Percentiles rank a stretch among this genome's conserved stretches.
Evolutionary conservation across 2,113 vertebrate genomes (phyloP).

Genomic region (Otis tarda): DNA sequence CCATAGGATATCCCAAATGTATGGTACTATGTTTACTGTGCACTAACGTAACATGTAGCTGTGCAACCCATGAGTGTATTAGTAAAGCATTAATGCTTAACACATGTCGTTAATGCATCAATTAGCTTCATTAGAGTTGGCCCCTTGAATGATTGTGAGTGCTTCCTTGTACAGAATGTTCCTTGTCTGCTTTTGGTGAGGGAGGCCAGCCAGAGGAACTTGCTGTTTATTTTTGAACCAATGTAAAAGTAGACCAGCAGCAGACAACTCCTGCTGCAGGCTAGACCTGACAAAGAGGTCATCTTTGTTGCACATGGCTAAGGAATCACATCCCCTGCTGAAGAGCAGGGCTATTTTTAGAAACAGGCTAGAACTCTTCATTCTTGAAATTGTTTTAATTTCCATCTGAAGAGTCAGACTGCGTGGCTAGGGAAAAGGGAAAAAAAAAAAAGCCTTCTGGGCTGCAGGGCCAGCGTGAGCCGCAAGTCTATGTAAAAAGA

Average conservation of each 20-base stretch:
- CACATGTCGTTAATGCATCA: neutral
- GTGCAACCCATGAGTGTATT: neutral
- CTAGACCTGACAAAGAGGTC: slow-evolving; percentile 74
- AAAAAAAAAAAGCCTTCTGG: neutral
- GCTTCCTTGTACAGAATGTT: slow-evolving; percentile 65
- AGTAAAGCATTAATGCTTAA: neutral
- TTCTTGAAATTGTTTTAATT: slow-evolving; percentile 76
- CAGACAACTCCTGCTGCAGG: slow-evolving; percentile 67
- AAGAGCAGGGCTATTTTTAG: slow-evolving; percentile 71
- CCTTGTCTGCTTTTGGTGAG: slow-evolving; percentile 50
- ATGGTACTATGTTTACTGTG: neutral
- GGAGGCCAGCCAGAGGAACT: slow-evolving; percentile 61
- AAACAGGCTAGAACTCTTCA: slow-evolving; percentile 63
- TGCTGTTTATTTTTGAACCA: slow-evolving; percentile 71
- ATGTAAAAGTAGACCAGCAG: slow-evolving; percentile 61
- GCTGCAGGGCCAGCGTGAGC: slow-evolving; percentile 36
- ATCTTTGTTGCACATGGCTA: slow-evolving; percentile 70
- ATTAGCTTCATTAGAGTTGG: slow-evolving; percentile 26
- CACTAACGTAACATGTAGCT: neutral
- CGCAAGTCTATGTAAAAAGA: slow-evolving; percentile 53
- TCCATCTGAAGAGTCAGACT: slow-evolving; percentile 66
- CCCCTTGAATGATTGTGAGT: slow-evolving; percentile 1
- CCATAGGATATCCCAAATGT: neutral
- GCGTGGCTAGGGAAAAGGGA: neutral
- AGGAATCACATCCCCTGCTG: slow-evolving; percentile 58